Evolutionary conservation across 2,888 invertebrate genomes (phyloP).

Genomic region (Harpalus rubripes): DNA sequence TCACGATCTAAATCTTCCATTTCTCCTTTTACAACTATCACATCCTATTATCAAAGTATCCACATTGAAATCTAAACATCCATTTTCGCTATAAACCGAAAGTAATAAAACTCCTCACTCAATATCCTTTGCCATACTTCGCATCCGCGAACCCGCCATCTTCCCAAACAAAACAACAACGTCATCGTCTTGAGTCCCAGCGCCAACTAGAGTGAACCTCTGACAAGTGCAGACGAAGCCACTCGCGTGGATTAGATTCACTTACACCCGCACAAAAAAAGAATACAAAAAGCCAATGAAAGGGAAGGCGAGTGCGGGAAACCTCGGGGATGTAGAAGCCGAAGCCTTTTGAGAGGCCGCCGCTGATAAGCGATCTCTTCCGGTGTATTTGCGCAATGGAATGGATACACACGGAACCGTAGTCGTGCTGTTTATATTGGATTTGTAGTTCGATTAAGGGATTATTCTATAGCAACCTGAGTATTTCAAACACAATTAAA

Average conservation of each 20-base stretch:
- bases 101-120: slow-evolving; percentile 33
- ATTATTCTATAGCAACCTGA: not conserved
- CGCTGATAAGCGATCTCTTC: slow-evolving; percentile 64
- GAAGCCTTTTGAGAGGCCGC: slow-evolving; percentile 44
- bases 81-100: slow-evolving; percentile 22
- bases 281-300: slow-evolving; percentile 28
- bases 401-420: slow-evolving; percentile 1
- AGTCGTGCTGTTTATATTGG: slow-evolving; percentile 17
- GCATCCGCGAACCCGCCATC: not conserved
- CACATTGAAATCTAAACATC: slow-evolving; percentile 18
- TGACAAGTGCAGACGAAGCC: slow-evolving; percentile 37
- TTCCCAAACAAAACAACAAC: slow-evolving; percentile 23
- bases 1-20: slow-evolving; percentile 1
- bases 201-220: slow-evolving; percentile 17
- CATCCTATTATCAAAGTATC: slow-evolving; percentile 5
- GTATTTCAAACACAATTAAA: slow-evolving; percentile 1
- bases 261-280: slow-evolving; percentile 36
- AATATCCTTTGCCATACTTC: not conserved
- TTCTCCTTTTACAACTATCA: not conserved
- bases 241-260: slow-evolving; percentile 43
- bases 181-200: not conserved
- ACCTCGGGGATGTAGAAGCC: not conserved
- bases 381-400: slow-evolving; percentile 56
- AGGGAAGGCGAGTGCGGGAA: not conserved
- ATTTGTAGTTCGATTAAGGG: not conserved